Evolutionary conservation across 2,113 vertebrate species (phyloP).

Genomic region (Poeciliopsis turrubarensis): DNA sequence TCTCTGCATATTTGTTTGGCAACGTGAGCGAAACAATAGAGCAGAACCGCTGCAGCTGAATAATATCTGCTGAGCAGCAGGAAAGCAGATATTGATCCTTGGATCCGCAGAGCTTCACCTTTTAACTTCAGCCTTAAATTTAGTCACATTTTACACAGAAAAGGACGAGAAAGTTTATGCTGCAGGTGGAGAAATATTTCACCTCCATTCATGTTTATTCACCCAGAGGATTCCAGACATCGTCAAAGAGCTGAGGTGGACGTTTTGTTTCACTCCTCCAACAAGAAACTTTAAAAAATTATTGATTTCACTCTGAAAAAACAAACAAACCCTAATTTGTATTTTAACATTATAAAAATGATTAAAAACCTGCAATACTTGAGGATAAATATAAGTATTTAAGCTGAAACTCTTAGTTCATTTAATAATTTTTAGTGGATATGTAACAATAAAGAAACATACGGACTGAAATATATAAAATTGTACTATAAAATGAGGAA

Average conservation of each 20-base stretch:
- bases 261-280: not conserved
- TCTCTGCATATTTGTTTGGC: conserved; percentile 15
- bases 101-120: not conserved
- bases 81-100: conserved; percentile 17
- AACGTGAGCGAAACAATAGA: conserved; percentile 10
- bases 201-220: not conserved
- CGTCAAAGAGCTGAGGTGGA: not conserved
- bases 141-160: conserved; percentile 15
- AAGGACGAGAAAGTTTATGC: not conserved
- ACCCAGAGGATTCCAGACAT: not conserved
- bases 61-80: conserved; percentile 17
- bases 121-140: conserved; percentile 30
- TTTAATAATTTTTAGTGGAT: no score
- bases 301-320: not conserved
- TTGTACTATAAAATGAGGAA: no score
- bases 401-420: no score
- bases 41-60: not conserved
- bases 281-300: not conserved
- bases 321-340: not conserved
- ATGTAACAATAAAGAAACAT: no score
- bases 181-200: not conserved
- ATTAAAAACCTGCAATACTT: no score
- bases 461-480: no score
- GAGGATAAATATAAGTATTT: no score
- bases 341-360: no score